Evolutionary conservation across 2,797 vertebrate species (phyloP).

Genomic region (Tympanoctomys barrerae): DNA sequence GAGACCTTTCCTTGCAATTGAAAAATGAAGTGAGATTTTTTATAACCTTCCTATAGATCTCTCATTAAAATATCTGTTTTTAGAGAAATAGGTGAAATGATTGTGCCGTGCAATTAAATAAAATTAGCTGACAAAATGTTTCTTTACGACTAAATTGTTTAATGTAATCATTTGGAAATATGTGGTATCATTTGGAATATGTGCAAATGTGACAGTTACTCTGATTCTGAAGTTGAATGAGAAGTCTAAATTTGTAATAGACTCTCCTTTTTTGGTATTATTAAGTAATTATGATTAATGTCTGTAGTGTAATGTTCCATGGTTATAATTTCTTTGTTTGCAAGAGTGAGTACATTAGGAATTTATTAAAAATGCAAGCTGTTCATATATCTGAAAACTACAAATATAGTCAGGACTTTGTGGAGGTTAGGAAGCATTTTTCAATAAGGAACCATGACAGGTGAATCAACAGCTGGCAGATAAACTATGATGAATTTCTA

Average conservation of each 20-base stretch:
- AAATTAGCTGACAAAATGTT: conserved; percentile 85
- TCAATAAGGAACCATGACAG: conserved; percentile 79
- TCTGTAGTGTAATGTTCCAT: conserved; percentile 84
- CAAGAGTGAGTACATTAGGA: conserved; percentile 81
- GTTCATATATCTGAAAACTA: conserved; percentile 73
- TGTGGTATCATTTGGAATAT: conserved; percentile 72
- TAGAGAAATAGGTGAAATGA: conserved; percentile 81
- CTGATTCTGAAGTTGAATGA: conserved; percentile 80
- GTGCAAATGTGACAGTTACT: conserved; percentile 83
- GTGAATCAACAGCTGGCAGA: conserved; percentile 79
- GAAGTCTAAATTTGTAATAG: conserved; percentile 81
- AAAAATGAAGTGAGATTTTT: conserved; percentile 86
- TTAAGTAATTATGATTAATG: conserved; percentile 87
- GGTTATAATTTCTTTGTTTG: conserved; percentile 84
- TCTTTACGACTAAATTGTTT: conserved; percentile 85
- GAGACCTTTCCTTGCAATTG: conserved; percentile 86
- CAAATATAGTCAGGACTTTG: conserved; percentile 69
- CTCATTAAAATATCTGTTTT: conserved; percentile 83
- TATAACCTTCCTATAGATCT: conserved; percentile 81
- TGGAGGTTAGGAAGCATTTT: conserved; percentile 79
- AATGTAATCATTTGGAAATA: conserved; percentile 74
- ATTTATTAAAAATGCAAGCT: conserved; percentile 86
- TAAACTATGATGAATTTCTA: conserved; percentile 86
- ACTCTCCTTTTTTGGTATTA: conserved; percentile 81
- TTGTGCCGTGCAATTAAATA: conserved; percentile 84